phyloP scores from a whole-genome alignment of 2,797 vertebrate species.

The Microchirus variegatus region DNA sequence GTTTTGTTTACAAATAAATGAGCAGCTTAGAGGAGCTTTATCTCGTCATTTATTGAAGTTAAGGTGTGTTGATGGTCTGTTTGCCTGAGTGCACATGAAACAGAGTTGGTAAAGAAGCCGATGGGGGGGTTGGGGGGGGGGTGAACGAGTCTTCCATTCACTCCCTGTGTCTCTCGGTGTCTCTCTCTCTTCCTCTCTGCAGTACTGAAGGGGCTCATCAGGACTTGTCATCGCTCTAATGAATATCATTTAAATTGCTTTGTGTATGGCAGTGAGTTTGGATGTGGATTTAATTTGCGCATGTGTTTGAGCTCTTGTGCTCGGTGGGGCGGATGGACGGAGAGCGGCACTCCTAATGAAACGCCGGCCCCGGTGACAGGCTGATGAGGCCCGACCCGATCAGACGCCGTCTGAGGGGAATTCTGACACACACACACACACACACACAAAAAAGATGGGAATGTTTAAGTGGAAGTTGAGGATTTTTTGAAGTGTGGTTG shows the following conservation, averaged over 20 bases:
- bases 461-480: too few relatives aligned
- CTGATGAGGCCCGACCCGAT: conserved; percentile 92
- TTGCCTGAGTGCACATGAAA: conserved; percentile 87
- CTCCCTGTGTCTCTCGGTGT: conserved; percentile 27
- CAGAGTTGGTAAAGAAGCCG: too few relatives aligned
- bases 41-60: conserved; percentile 71
- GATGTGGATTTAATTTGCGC: conserved; percentile 99
- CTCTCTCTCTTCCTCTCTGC: conserved; percentile 67
- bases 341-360: conserved; percentile 78
- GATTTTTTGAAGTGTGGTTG: too few relatives aligned
- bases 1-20: too few relatives aligned
- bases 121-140: too few relatives aligned
- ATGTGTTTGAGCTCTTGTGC: conserved; percentile 99
- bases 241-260: conserved; percentile 99
- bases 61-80: conserved; percentile 84
- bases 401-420: conserved; percentile 91
- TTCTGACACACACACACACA: conserved; percentile 83
- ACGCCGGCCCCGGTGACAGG: conserved; percentile 83
- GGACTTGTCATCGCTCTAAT: conserved; percentile 99
- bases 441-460: conserved; percentile 7
- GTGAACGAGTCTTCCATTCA: conserved; percentile 39
- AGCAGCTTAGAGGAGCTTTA: conserved; percentile 5
- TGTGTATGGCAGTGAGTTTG: conserved; percentile 99
- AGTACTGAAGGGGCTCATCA: conserved; percentile 96
- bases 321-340: conserved; percentile 94